Conservation (phyloP, 2,888 invertebrate genomes). For the Nomada ferruginata region DNA sequence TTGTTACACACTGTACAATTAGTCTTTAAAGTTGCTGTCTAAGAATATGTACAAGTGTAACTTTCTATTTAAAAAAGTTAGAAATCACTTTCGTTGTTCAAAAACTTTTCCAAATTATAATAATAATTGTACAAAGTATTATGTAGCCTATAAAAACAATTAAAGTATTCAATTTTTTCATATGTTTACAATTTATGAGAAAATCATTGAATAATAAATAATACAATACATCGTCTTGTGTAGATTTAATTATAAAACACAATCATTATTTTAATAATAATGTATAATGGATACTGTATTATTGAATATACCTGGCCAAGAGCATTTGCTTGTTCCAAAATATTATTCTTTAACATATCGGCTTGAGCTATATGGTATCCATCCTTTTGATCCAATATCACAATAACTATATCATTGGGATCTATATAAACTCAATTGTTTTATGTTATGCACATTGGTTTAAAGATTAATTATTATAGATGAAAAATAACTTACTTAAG, state of each 20-base stretch:
- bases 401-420: conserved; percentile 79
- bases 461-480: not conserved
- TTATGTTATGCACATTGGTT: not conserved
- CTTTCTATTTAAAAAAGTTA: no score
- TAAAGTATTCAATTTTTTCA: no score
- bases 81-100: no score
- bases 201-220: no score
- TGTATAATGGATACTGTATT: not conserved
- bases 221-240: not conserved
- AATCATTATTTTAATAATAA: not conserved
- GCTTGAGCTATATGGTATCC: conserved; percentile 88
- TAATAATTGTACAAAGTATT: no score
- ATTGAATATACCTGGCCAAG: conserved; percentile 73
- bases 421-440: conserved; percentile 35
- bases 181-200: no score
- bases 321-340: conserved; percentile 86
- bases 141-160: no score
- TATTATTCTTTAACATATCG: conserved; percentile 85
- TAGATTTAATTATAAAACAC: not conserved
- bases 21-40: no score
- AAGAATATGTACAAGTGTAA: no score
- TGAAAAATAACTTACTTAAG: conserved; percentile 36
- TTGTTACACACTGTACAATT: no score
- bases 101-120: no score
- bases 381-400: conserved; percentile 88